Conservation (phyloP, 2,113 vertebrate species). For the Alligator sinensis region DNA sequence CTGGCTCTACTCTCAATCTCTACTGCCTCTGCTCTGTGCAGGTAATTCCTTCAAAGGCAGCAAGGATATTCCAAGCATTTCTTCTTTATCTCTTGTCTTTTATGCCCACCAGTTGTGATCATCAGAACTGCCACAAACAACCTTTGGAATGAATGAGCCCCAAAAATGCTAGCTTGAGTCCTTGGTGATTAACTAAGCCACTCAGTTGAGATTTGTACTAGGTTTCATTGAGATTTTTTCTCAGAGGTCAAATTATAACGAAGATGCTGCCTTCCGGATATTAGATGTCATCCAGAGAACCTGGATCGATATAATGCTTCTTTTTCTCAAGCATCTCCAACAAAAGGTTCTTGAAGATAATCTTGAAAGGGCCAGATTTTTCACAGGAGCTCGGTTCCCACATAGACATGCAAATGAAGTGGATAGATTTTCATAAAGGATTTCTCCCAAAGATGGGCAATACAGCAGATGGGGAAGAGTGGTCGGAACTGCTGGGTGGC, state of each 20-base stretch:
- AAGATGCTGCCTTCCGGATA: neutral
- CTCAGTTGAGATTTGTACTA: neutral
- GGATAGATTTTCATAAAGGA: conserved; percentile 24
- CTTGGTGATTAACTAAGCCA: neutral
- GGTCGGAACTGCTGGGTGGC: conserved; percentile 12
- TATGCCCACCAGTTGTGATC: rapidly evolving
- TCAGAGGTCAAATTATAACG: neutral
- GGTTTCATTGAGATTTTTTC: neutral
- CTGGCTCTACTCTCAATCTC: neutral
- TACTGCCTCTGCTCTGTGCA: neutral
- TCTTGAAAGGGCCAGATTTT: neutral
- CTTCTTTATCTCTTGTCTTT: neutral
- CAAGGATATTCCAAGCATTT: neutral
- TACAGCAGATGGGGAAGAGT: neutral
- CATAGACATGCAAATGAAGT: conserved; percentile 20
- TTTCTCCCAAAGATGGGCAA: neutral
- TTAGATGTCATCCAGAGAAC: neutral
- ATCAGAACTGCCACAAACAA: neutral
- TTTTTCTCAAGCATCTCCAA: neutral
- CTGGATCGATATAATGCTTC: neutral
- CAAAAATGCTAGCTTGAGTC: neutral
- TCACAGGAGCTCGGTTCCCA: conserved; percentile 4
- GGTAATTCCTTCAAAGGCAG: neutral
- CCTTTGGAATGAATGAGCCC: neutral
- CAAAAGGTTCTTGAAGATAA: neutral